Percentiles rank a stretch among this genome's conserved stretches.
Conservation (phyloP, 2,113 vertebrate species). For the Grallaria varia region DNA sequence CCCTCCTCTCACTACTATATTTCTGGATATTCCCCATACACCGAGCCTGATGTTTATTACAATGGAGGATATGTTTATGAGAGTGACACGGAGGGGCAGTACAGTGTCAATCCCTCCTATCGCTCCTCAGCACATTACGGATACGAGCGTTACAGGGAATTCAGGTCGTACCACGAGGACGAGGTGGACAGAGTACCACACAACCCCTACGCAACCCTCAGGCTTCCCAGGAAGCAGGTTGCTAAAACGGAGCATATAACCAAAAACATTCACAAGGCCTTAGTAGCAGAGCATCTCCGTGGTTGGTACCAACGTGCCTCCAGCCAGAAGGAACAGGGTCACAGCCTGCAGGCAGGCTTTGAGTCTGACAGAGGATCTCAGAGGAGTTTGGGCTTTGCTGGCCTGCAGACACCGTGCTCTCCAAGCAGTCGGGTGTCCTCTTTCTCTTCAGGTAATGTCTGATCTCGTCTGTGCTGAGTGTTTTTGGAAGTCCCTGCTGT, state of each 20-base stretch:
- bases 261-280: slow-evolving; percentile 89
- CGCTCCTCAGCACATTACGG: slow-evolving; percentile 74
- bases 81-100: slow-evolving; percentile 90
- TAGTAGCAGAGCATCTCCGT: slow-evolving; percentile 90
- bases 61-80: slow-evolving; percentile 82
- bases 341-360: slow-evolving; percentile 75
- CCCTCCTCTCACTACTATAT: slow-evolving; percentile 85
- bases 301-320: slow-evolving; percentile 96
- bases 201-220: slow-evolving; percentile 88
- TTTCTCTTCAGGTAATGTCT: slow-evolving; percentile 80
- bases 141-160: slow-evolving; percentile 71
- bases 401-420: slow-evolving; percentile 78
- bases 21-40: slow-evolving; percentile 79
- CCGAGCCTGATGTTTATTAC: slow-evolving; percentile 79
- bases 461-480: background rate
- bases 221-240: slow-evolving; percentile 81
- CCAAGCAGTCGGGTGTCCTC: slow-evolving; percentile 78
- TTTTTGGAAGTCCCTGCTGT: background rate
- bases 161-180: slow-evolving; percentile 78
- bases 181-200: slow-evolving; percentile 81
- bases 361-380: slow-evolving; percentile 86
- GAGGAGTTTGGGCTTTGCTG: slow-evolving; percentile 83
- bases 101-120: slow-evolving; percentile 87
- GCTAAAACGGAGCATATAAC: slow-evolving; percentile 80
- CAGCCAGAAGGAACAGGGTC: slow-evolving; percentile 76